phyloP scores from a whole-genome alignment of 2,113 vertebrate species.

The Siniperca knerii region DNA sequence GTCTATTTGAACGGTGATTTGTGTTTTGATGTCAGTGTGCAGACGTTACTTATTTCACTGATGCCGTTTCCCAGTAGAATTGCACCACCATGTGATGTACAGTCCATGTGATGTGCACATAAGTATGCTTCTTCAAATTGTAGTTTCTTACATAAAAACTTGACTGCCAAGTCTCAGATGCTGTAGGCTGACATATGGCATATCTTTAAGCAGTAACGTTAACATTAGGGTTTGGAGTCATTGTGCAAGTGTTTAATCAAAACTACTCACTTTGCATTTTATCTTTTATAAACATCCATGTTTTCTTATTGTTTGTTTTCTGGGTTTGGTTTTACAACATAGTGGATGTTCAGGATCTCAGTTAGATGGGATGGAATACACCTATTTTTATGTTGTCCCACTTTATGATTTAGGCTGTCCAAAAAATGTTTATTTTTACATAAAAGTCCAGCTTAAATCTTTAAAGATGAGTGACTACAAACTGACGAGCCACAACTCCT shows the following conservation, averaged over 20 bases:
- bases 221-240: background rate
- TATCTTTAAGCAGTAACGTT: background rate
- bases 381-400: slow-evolving; percentile 12
- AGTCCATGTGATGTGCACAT: background rate
- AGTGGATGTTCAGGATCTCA: background rate
- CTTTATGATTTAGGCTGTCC: slow-evolving; percentile 47
- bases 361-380: background rate
- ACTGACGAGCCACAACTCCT: slow-evolving; percentile 32
- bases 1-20: background rate
- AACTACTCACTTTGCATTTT: background rate
- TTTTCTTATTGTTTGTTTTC: background rate
- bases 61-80: background rate
- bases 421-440: slow-evolving; percentile 59
- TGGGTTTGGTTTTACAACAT: slow-evolving; percentile 6
- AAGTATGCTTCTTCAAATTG: background rate
- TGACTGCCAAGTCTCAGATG: background rate
- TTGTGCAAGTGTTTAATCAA: background rate
- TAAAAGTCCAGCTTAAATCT: slow-evolving; percentile 49
- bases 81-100: background rate
- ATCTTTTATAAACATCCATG: background rate
- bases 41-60: background rate
- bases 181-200: background rate
- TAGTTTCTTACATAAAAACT: background rate
- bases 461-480: slow-evolving; percentile 61
- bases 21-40: background rate